Percentiles rank a stretch among this genome's conserved stretches.
Evolutionary conservation across 2,888 invertebrate genomes (phyloP).

Genomic region (Polylopha cassiicola): DNA sequence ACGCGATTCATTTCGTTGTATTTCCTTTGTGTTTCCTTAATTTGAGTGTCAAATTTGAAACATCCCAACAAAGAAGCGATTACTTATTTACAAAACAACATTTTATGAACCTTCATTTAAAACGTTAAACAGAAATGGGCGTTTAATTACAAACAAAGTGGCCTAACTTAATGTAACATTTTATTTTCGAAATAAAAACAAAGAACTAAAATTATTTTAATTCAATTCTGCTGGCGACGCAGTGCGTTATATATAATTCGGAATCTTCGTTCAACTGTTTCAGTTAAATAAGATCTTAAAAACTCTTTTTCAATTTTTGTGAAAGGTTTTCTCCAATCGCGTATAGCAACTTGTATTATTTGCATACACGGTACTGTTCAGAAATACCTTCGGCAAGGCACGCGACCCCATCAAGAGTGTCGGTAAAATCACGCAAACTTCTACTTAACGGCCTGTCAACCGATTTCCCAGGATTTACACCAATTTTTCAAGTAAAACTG

Average conservation of each 20-base stretch:
- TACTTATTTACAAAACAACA: constrained; percentile 5
- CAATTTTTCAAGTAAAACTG: constrained; percentile 27
- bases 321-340: constrained; percentile 21
- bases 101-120: no score
- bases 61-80: not conserved
- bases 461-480: constrained; percentile 22
- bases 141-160: no score
- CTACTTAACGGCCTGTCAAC: constrained; percentile 35
- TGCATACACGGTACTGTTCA: constrained; percentile 31
- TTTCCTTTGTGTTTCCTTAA: no score
- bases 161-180: no score
- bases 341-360: constrained; percentile 30
- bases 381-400: constrained; percentile 26
- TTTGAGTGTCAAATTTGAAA: not conserved
- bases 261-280: no score
- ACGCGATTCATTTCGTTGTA: no score
- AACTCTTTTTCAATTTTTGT: constrained; percentile 3
- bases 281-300: no score
- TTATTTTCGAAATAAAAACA: no score
- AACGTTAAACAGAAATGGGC: no score
- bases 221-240: no score
- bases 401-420: constrained; percentile 28
- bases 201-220: no score
- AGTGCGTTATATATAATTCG: no score
- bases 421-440: constrained; percentile 35